Conservation (phyloP, 2,113 vertebrate species). For the Apodemus speciosus region DNA sequence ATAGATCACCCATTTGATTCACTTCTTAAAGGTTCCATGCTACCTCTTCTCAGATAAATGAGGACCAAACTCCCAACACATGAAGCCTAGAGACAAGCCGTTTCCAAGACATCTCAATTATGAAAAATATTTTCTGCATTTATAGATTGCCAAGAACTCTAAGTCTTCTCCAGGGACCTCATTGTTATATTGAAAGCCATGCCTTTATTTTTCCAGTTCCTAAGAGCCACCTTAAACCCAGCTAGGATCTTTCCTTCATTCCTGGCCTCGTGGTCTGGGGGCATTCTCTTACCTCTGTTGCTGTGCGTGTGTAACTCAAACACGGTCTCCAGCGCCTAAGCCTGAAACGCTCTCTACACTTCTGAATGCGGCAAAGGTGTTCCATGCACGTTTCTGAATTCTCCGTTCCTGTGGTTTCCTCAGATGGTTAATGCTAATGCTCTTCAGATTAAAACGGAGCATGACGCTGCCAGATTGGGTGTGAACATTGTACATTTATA, state of each 20-base stretch:
- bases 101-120: neutral
- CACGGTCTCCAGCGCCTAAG: neutral
- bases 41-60: neutral
- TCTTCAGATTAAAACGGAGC: neutral
- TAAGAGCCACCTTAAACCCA: neutral
- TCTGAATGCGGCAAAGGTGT: neutral
- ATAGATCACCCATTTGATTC: neutral
- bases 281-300: neutral
- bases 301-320: neutral
- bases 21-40: neutral
- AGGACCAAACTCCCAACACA: neutral
- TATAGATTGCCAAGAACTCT: neutral
- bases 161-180: neutral
- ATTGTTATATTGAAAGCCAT: neutral
- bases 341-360: neutral
- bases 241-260: neutral
- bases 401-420: neutral
- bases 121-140: neutral
- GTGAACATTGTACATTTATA: neutral
- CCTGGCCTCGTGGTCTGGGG: neutral
- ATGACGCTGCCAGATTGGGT: neutral
- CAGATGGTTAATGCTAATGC: neutral
- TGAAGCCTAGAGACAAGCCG: neutral
- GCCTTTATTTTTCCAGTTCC: neutral
- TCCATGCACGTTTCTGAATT: neutral